phyloP scores from a whole-genome alignment of 1,140 invertebrate species.

The Drosophila biarmipes region DNA sequence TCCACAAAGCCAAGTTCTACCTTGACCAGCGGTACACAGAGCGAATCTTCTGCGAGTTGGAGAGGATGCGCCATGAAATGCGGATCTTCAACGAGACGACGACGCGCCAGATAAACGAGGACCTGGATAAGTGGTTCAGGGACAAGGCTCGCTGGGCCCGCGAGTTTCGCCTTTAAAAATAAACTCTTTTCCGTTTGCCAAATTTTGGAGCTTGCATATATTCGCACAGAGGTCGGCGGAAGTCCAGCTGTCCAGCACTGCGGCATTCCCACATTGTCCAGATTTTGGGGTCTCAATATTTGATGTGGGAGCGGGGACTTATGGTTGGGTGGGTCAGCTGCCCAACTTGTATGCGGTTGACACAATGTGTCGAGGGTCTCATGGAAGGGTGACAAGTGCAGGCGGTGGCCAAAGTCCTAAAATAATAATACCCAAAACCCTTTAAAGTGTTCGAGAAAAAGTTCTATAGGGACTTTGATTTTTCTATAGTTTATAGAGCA shows the following conservation, averaged over 20 bases:
- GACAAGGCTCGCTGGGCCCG: neutral
- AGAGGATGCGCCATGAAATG: neutral
- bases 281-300: constrained; percentile 22
- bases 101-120: neutral
- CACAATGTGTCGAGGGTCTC: constrained; percentile 30
- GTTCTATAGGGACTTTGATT: no score
- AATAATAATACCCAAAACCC: neutral
- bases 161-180: neutral
- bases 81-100: rapidly evolving
- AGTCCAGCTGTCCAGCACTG: constrained; percentile 7
- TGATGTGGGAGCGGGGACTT: constrained; percentile 29
- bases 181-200: neutral
- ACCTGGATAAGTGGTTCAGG: neutral
- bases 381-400: constrained; percentile 3
- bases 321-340: constrained; percentile 6
- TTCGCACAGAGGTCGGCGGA: no score
- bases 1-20: no score
- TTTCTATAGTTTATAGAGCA: no score
- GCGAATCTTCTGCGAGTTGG: rapidly evolving
- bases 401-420: neutral
- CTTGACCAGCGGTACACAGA: neutral
- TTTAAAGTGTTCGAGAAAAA: no score
- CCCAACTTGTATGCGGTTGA: constrained; percentile 1
- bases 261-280: constrained; percentile 16
- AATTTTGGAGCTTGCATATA: neutral